A percentile compares a stretch with the other conserved stretches of the same genome.
Conservation (phyloP, 2,888 invertebrate species). For the Eubasilissa splendida region DNA sequence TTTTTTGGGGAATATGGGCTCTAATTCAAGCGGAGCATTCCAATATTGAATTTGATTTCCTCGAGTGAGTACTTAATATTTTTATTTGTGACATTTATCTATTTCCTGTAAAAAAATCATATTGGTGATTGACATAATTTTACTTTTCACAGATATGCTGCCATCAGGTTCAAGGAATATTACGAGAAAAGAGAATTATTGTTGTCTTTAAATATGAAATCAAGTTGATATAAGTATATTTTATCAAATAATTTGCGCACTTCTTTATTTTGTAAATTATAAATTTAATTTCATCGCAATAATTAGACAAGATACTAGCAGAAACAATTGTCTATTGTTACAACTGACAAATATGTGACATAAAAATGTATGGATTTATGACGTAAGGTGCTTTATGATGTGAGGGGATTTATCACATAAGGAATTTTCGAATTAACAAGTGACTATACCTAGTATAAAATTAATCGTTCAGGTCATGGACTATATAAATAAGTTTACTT, state of each 20-base stretch:
- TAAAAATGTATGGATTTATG: too few relatives aligned
- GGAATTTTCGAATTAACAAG: too few relatives aligned
- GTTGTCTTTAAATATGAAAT: constrained; percentile 63
- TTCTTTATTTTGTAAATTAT: neutral
- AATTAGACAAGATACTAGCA: too few relatives aligned
- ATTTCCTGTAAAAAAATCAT: neutral
- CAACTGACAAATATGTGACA: too few relatives aligned
- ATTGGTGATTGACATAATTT: constrained; percentile 1
- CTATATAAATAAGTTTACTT: too few relatives aligned
- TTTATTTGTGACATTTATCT: neutral
- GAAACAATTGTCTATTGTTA: too few relatives aligned
- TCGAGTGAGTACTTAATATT: constrained; percentile 76
- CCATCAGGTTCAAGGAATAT: constrained; percentile 81
- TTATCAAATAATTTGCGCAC: neutral
- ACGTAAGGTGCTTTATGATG: too few relatives aligned
- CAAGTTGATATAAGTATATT: constrained; percentile 59
- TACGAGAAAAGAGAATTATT: constrained; percentile 76
- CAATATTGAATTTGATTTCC: constrained; percentile 91
- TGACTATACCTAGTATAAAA: too few relatives aligned
- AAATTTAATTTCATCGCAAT: too few relatives aligned
- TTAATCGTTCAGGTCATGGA: too few relatives aligned
- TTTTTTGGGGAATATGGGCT: constrained; percentile 95
- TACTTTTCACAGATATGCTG: constrained; percentile 75
- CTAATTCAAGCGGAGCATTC: constrained; percentile 92
- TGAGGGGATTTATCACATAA: too few relatives aligned